Conservation (phyloP, 2,113 vertebrate species). For the Oreochromis tanganicae region DNA sequence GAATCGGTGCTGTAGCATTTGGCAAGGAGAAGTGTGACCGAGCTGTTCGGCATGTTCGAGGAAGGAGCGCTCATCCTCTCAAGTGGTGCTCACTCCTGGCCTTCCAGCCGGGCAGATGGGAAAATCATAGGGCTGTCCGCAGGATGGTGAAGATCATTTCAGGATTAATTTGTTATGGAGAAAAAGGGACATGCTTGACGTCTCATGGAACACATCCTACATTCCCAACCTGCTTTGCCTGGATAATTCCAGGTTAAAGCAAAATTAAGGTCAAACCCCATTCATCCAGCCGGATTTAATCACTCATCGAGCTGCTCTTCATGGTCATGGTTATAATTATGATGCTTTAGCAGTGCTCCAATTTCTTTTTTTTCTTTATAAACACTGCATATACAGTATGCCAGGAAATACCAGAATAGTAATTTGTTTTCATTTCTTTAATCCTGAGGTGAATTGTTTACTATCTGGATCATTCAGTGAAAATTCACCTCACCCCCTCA, state of each 20-base stretch:
- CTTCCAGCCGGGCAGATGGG: constrained; percentile 48
- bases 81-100: background rate
- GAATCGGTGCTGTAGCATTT: background rate
- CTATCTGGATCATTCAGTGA: background rate
- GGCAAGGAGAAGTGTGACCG: background rate
- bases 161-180: constrained; percentile 52
- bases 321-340: background rate
- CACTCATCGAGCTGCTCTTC: background rate
- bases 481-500: background rate
- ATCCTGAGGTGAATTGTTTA: background rate
- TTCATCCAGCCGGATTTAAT: background rate
- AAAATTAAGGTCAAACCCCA: background rate
- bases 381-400: background rate
- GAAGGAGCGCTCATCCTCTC: constrained; percentile 14
- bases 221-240: constrained; percentile 2
- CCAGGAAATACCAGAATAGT: background rate
- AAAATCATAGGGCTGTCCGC: constrained; percentile 50
- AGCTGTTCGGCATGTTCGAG: background rate
- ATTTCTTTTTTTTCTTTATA: background rate
- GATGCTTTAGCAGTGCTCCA: background rate
- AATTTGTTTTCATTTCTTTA: background rate
- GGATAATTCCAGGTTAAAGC: background rate
- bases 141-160: constrained; percentile 31
- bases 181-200: background rate
- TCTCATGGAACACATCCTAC: constrained; percentile 3